A percentile compares a stretch with the other conserved stretches of the same genome.
Evolutionary conservation across 2,888 invertebrate species (phyloP).

Genomic region (Rhagium mordax): DNA sequence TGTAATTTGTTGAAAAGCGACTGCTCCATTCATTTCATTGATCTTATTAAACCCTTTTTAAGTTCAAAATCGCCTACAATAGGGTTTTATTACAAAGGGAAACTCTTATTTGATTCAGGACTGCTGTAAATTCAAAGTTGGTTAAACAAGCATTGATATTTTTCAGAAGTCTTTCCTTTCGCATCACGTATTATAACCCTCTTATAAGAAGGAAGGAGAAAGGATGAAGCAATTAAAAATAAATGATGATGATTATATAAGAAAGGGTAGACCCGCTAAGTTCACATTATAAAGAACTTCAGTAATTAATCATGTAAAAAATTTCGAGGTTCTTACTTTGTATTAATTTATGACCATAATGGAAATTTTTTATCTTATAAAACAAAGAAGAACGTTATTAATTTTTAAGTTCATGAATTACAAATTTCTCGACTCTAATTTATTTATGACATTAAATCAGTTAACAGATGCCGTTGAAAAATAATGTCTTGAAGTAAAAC

Average conservation of each 20-base stretch:
- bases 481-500: neutral
- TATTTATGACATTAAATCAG: neutral
- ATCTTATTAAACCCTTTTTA: slow-evolving; percentile 1
- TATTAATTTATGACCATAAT: slow-evolving; percentile 20
- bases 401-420: slow-evolving; percentile 21
- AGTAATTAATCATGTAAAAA: slow-evolving; percentile 26
- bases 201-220: slow-evolving; percentile 11
- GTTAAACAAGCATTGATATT: slow-evolving; percentile 14
- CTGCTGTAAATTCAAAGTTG: slow-evolving; percentile 7
- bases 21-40: neutral
- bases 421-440: neutral
- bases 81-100: neutral
- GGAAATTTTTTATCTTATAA: slow-evolving; percentile 13
- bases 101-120: slow-evolving; percentile 4
- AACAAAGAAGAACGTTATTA: neutral
- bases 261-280: slow-evolving; percentile 20
- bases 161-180: slow-evolving; percentile 1
- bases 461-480: neutral
- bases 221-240: slow-evolving; percentile 27
- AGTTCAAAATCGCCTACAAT: neutral
- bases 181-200: neutral
- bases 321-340: slow-evolving; percentile 4
- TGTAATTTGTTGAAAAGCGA: neutral
- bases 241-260: slow-evolving; percentile 27
- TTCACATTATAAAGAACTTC: slow-evolving; percentile 34